Percentiles rank a stretch among this genome's conserved stretches.
These are phyloP conservation scores for Calcarius lapponicus DNA, from an alignment of 2,797 vertebrate genomes.

Conservation along the genomic window DNA sequence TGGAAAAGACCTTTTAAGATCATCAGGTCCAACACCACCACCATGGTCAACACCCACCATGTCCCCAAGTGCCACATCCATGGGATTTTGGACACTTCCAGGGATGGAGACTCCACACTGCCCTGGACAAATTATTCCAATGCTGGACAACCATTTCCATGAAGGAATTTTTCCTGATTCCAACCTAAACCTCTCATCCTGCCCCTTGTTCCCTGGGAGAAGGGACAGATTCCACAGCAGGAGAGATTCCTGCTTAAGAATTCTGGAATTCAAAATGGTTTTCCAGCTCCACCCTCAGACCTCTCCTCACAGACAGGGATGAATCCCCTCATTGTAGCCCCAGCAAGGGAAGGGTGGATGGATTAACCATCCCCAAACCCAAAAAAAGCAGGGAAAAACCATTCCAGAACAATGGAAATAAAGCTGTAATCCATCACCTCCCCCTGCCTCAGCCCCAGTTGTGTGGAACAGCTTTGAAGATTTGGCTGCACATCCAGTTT, in stretches of 20 bases:
- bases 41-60: background rate
- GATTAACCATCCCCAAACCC: background rate
- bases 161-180: background rate
- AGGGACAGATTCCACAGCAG: background rate
- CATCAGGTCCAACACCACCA: background rate
- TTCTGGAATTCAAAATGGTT: background rate
- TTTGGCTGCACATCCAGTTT: constrained; percentile 16
- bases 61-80: background rate
- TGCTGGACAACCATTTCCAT: background rate
- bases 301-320: background rate
- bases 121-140: background rate
- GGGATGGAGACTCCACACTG: background rate
- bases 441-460: background rate
- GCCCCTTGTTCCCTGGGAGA: background rate
- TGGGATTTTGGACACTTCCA: background rate
- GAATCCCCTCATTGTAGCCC: background rate
- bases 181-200: background rate
- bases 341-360: background rate
- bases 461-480: background rate
- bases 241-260: background rate
- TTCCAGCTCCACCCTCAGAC: background rate
- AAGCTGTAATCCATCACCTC: background rate
- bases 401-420: background rate
- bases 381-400: background rate
- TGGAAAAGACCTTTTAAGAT: background rate